These are phyloP conservation scores for Maniola hyperantus DNA, from an alignment of 2,888 invertebrate species.

Conservation along the genomic window DNA sequence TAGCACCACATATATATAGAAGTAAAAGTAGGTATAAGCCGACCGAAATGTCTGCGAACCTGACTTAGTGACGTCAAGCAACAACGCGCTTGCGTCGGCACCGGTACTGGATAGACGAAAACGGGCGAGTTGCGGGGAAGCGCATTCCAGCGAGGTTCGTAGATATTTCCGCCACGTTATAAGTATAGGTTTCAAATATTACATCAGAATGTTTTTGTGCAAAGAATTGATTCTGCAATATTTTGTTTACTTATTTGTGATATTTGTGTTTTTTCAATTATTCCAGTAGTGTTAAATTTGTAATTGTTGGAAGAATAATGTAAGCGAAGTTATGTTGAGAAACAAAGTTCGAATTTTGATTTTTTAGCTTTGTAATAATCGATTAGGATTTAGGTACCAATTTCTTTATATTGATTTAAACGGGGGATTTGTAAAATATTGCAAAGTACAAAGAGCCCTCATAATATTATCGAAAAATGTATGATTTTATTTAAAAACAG, in stretches of 20 bases:
- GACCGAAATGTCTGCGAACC: too few relatives aligned
- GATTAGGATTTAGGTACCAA: not conserved
- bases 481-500: not conserved
- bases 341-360: not conserved
- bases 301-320: not conserved
- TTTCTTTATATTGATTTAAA: not conserved
- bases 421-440: not conserved
- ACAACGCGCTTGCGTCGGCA: too few relatives aligned
- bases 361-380: too few relatives aligned
- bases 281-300: not conserved
- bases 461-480: not conserved
- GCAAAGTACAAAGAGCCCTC: not conserved
- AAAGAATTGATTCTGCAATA: not conserved
- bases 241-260: constrained; percentile 4
- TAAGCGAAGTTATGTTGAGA: not conserved
- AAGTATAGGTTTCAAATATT: too few relatives aligned
- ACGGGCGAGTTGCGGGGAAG: too few relatives aligned
- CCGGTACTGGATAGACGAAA: too few relatives aligned
- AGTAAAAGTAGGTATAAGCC: not conserved
- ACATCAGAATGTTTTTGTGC: not conserved
- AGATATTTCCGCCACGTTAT: too few relatives aligned
- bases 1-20: not conserved
- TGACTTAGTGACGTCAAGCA: too few relatives aligned
- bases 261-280: constrained; percentile 4
- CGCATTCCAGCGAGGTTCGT: too few relatives aligned